phyloP scores from a whole-genome alignment of 2,113 vertebrate genomes.

The Genyomyrus donnyi region DNA sequence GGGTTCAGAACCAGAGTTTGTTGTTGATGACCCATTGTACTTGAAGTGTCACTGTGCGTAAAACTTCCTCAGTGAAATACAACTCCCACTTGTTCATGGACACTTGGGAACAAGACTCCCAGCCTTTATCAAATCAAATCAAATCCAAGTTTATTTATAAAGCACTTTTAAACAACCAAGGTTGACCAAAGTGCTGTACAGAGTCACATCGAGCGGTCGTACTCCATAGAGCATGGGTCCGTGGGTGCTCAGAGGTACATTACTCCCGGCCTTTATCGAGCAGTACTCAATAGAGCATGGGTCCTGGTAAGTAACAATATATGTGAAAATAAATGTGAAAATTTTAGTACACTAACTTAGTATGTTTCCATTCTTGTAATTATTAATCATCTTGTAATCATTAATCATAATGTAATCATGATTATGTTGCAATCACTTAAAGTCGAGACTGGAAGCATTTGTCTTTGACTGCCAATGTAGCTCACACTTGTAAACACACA shows the following conservation, averaged over 20 bases:
- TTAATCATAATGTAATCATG: neutral
- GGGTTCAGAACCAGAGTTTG: neutral
- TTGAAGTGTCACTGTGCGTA: neutral
- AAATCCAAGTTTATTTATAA: no score
- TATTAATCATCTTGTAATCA: neutral
- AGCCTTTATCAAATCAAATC: neutral
- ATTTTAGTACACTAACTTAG: neutral
- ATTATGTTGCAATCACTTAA: neutral
- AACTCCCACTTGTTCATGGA: neutral
- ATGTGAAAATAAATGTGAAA: neutral
- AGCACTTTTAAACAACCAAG: no score
- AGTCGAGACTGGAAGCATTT: neutral
- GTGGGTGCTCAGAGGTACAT: neutral
- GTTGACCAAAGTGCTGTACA: no score
- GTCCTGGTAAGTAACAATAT: neutral
- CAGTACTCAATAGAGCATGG: neutral
- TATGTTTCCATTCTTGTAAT: neutral
- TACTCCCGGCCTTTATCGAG: no score
- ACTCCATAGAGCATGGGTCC: neutral
- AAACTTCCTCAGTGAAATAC: neutral
- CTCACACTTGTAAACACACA: neutral
- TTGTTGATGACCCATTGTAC: neutral
- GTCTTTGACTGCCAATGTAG: neutral
- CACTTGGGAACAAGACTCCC: neutral
- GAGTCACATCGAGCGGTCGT: neutral